Evolutionary conservation across 2,888 invertebrate genomes (phyloP), one percentile per base, ranked within the genome.

Genomic region (Lithophane semibrunnea): DNA sequence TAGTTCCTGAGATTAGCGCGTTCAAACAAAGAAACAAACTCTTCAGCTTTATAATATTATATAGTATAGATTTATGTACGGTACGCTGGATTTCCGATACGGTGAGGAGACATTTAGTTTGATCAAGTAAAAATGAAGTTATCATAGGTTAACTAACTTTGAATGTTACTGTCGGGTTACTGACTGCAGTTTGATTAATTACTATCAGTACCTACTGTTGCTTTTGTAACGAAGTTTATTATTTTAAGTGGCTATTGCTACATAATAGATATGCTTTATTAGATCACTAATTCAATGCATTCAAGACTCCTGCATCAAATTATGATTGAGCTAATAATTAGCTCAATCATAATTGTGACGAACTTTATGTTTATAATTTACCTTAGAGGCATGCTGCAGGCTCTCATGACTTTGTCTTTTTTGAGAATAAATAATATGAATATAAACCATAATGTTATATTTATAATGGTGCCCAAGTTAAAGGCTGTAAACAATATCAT

Each of bases 101-200:
- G 3, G 63, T 37, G 37, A 63, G 21, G 7, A 37, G 12, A 13
- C 21, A 37, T 37, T 37, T 63, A 37, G 37, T 42, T 63, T n/a
- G 13, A 63, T 21, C 21, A 37, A 37, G 21, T 37, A 12, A 61
- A 37, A 61, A 18, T 61, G 2, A 21, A 37, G 29, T 61, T 37
- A 18, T 29, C 21, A 21, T 8, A 42, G 37, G 3, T 42, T 63
- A 42, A 21, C 63, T 13, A 63, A 63, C 21, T 63, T 64, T 3
- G 8, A 42, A 13, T n/a, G 8, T 64, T 42, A 13, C 21, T 63
- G n/a, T 42, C 52, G 24, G 44, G n/a, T 71, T 47, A 44, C 29
- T 65, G 70, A 21, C 44, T 29, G 29, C 29, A 47, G 16, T 29
- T 47, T 66, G 21, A 29, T 65, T 29, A 21, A 66, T 71, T 71